Percentiles rank a stretch among this genome's conserved stretches.
Evolutionary conservation across 2,113 vertebrate genomes (phyloP).

Genomic region (Natator depressus): DNA sequence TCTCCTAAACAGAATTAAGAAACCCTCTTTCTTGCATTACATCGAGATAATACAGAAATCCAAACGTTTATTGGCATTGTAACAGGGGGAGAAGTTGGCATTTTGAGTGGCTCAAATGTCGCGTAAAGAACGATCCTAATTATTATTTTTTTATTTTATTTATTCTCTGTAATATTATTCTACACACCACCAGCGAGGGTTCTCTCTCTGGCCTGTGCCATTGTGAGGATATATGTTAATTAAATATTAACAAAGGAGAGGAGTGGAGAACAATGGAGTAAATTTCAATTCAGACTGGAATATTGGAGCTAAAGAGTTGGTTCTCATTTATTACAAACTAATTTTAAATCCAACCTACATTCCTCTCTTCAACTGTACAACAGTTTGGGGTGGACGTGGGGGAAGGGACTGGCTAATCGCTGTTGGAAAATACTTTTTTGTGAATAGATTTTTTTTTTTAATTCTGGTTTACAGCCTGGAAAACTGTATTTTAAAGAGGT

Average conservation of each 20-base stretch:
- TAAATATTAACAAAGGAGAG: slow-evolving; percentile 93
- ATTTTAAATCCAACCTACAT: slow-evolving; percentile 1
- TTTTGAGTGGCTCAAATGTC: slow-evolving; percentile 46
- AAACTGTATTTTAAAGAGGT: background rate
- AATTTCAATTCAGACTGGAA: slow-evolving; percentile 80
- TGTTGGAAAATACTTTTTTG: background rate
- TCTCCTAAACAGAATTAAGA: background rate
- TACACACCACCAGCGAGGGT: slow-evolving; percentile 46
- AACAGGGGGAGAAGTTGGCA: background rate
- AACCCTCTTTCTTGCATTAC: background rate
- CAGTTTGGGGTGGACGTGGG: background rate
- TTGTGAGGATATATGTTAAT: slow-evolving; percentile 94
- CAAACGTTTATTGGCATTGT: background rate
- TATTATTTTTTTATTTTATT: background rate
- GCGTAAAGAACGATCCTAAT: slow-evolving; percentile 27
- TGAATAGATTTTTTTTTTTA: background rate
- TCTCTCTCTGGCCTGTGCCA: slow-evolving; percentile 73
- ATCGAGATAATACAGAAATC: background rate
- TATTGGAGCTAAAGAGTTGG: slow-evolving; percentile 40
- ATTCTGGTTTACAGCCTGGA: background rate
- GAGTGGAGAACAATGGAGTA: slow-evolving; percentile 88
- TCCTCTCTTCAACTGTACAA: background rate
- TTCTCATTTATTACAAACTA: background rate
- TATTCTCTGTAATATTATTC: slow-evolving; percentile 55
- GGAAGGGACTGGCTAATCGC: background rate